Percentiles rank a stretch among this genome's conserved stretches.
These are phyloP conservation scores for Crenuchus spilurus DNA, from an alignment of 2,797 vertebrate genomes.

Conservation along the genomic window DNA sequence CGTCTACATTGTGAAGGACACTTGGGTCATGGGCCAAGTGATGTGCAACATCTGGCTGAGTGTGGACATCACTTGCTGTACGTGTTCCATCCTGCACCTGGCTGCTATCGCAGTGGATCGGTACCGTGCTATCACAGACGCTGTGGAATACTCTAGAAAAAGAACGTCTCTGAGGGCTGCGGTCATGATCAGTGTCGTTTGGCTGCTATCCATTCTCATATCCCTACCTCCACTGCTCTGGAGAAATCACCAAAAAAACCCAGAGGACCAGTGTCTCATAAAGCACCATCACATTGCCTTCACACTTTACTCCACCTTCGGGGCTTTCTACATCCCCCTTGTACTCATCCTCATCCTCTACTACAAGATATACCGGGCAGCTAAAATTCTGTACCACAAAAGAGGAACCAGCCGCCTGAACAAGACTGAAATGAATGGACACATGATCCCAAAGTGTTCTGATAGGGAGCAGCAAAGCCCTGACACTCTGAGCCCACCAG, in stretches of 20 bases:
- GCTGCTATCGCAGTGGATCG: constrained; percentile 94
- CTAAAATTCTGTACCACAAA: constrained; percentile 92
- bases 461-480: constrained; percentile 80
- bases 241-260: constrained; percentile 84
- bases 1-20: constrained; percentile 91
- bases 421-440: constrained; percentile 87
- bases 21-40: constrained; percentile 93
- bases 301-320: constrained; percentile 93
- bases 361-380: constrained; percentile 96
- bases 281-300: constrained; percentile 90
- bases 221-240: constrained; percentile 93
- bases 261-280: constrained; percentile 89
- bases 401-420: constrained; percentile 86
- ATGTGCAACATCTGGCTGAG: constrained; percentile 94
- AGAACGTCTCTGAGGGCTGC: constrained; percentile 89
- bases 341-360: constrained; percentile 95
- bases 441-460: constrained; percentile 82
- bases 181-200: constrained; percentile 91
- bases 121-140: constrained; percentile 94
- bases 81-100: constrained; percentile 95
- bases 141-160: constrained; percentile 93
- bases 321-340: constrained; percentile 96
- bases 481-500: constrained; percentile 78
- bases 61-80: constrained; percentile 95
- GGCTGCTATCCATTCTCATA: constrained; percentile 93